Conservation (phyloP, 2,113 vertebrate genomes). For the Periophthalmus modestus region DNA sequence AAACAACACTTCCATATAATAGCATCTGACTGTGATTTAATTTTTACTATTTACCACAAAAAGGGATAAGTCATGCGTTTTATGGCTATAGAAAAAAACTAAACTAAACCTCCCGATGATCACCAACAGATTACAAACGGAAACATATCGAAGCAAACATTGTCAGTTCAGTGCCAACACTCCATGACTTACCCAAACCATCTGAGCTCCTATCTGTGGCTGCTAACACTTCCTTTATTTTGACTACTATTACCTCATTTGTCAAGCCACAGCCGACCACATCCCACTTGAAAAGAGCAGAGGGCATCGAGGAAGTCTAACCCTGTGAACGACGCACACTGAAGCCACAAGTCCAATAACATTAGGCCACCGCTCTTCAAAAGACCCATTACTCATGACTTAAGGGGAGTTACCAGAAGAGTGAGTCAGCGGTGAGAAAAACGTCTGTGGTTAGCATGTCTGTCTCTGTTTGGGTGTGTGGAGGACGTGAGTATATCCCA, state of each 20-base stretch:
- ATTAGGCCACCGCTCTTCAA: slow-evolving; percentile 59
- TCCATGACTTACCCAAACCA: slow-evolving; percentile 74
- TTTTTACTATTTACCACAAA: not conserved
- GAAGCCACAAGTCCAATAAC: slow-evolving; percentile 73
- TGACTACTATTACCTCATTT: slow-evolving; percentile 81
- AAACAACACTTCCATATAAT: no score
- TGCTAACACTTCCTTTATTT: slow-evolving; percentile 70
- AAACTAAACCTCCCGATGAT: not conserved
- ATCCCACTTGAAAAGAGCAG: slow-evolving; percentile 78
- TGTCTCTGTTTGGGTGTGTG: not conserved
- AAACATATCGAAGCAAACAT: slow-evolving; percentile 2
- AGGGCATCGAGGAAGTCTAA: slow-evolving; percentile 54
- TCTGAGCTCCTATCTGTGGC: slow-evolving; percentile 67
- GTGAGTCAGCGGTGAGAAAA: slow-evolving; percentile 25
- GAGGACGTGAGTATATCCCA: not conserved
- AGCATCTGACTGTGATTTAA: not conserved
- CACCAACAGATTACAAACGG: slow-evolving; percentile 9
- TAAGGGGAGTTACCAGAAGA: slow-evolving; percentile 28
- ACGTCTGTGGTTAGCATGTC: not conserved
- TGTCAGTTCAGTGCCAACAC: slow-evolving; percentile 4
- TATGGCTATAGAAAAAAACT: not conserved
- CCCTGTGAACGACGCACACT: slow-evolving; percentile 74
- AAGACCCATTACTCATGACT: slow-evolving; percentile 15
- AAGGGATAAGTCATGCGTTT: not conserved
- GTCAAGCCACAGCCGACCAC: slow-evolving; percentile 65